Evolutionary conservation across 1,140 invertebrate species (phyloP), one percentile per base, ranked within the genome.

Genomic region (Ditylenchus dipsaci): DNA sequence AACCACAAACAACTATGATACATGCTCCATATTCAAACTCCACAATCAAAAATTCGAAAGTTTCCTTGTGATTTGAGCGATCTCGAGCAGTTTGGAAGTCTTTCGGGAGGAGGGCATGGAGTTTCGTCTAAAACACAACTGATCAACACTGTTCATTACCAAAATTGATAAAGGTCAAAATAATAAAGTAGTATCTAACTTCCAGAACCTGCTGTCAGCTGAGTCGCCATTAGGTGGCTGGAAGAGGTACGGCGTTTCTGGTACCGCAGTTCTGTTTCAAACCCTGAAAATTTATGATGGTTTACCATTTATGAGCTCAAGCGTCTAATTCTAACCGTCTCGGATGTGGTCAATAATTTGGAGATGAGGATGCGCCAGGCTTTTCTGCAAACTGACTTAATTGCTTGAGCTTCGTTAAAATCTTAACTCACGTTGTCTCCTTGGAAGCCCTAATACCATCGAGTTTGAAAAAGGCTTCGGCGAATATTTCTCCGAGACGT

Each of bases 401-500:
- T 53, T 3, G 49, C 33, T 53, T 8, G 15, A 3, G 3, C 8
- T 53, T 53, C 23, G 15, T 7, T 76, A 42, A 58, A 71, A 63
- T 15, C 0, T 8, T 8, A 26, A 3, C 15, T 67, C 19, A 71
- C 72, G 66, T 72, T 17, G 70, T 70, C 58, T 72, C 70, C 33
- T 72, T 72, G 21, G 17, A 29, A 23, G 73, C 33, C 13, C 21
- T 5, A 26, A 70, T 61, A 3, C 68, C 68, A 9, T 70, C 70
- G 8, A 72, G 47, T 64, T 75, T 73, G 15, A 73, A 42, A 29
- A 72, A 68, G 60, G 45, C 72, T 33, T 72, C 70, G 11, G 72
- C 70, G 26, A 72, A 11, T 8, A 72, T 65, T 70, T 70, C 70
- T n/a, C 72, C 72, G 15, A 72, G 27, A 43, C 42, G 8, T 45